phyloP scores from a whole-genome alignment of 2,797 vertebrate species.

The Paratrypauchen microcephalus region DNA sequence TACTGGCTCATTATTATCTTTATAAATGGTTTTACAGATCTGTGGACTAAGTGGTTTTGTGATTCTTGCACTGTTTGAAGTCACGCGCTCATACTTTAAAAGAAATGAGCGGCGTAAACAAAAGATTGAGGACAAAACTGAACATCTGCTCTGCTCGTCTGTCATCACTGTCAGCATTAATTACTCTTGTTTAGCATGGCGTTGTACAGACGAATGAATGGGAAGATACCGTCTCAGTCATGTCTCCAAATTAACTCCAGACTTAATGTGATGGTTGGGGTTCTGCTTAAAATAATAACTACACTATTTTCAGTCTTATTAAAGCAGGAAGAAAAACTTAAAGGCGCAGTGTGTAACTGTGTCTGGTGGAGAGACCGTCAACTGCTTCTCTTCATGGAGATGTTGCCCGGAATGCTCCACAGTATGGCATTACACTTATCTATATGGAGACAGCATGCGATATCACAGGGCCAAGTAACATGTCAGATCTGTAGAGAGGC shows the following conservation, averaged over 20 bases:
- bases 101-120: slow-evolving; percentile 13
- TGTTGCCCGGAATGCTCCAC: too few species aligned
- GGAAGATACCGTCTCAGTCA: slow-evolving; percentile 3
- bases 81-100: slow-evolving; percentile 22
- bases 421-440: too few species aligned
- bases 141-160: slow-evolving; percentile 48
- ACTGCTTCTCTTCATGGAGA: too few species aligned
- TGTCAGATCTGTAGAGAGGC: too few species aligned
- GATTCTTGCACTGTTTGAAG: slow-evolving; percentile 4
- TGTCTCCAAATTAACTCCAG: slow-evolving; percentile 21
- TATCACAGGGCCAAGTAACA: too few species aligned
- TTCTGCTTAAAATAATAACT: too few species aligned
- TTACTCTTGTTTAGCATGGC: slow-evolving; percentile 29
- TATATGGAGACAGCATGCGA: too few species aligned
- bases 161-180: slow-evolving; percentile 42
- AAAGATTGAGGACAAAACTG: slow-evolving; percentile 34
- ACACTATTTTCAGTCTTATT: too few species aligned
- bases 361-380: too few species aligned
- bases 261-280: slow-evolving; percentile 18
- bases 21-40: slow-evolving; percentile 13
- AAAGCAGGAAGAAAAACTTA: too few species aligned
- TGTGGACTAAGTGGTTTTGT: slow-evolving; percentile 1
- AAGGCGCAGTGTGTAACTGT: too few species aligned
- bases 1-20: slow-evolving; percentile 8
- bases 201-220: slow-evolving; percentile 10